Conservation (phyloP, 2,113 vertebrate species). For the Oplegnathus fasciatus region DNA sequence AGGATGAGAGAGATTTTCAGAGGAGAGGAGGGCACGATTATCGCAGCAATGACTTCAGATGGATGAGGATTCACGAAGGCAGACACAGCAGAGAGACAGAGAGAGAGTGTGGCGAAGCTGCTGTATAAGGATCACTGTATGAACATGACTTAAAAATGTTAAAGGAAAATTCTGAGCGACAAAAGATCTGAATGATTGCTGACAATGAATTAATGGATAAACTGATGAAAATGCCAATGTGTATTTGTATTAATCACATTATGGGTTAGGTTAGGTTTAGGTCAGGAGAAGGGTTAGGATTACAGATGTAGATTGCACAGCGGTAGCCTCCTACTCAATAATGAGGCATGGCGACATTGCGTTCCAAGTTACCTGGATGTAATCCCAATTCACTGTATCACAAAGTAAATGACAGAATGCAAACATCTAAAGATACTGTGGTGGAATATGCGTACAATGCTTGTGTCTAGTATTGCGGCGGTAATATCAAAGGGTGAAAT, state of each 20-base stretch:
- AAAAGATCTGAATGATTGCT: constrained; percentile 3
- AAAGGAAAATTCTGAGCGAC: constrained; percentile 11
- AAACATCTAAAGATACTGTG: background rate
- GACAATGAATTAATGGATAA: background rate
- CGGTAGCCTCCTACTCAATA: no score
- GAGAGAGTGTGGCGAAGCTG: constrained; percentile 38
- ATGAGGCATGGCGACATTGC: no score
- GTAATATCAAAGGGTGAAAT: background rate
- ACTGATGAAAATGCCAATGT: background rate
- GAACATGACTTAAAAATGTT: constrained; percentile 30
- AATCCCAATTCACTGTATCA: background rate
- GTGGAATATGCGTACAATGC: background rate
- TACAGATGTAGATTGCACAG: background rate
- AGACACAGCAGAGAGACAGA: constrained; percentile 53
- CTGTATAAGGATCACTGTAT: constrained; percentile 41
- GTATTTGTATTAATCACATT: background rate
- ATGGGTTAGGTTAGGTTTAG: background rate
- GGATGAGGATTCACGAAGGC: constrained; percentile 69
- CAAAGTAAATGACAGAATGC: background rate
- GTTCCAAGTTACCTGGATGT: no score
- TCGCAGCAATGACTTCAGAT: constrained; percentile 70
- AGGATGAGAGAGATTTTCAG: constrained; percentile 77
- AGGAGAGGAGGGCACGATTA: constrained; percentile 68
- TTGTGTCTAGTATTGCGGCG: background rate
- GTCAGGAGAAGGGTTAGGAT: background rate